Base-by-base conservation (phyloP, 2,113 vertebrate genomes). In the Tupaia chinensis region DNA sequence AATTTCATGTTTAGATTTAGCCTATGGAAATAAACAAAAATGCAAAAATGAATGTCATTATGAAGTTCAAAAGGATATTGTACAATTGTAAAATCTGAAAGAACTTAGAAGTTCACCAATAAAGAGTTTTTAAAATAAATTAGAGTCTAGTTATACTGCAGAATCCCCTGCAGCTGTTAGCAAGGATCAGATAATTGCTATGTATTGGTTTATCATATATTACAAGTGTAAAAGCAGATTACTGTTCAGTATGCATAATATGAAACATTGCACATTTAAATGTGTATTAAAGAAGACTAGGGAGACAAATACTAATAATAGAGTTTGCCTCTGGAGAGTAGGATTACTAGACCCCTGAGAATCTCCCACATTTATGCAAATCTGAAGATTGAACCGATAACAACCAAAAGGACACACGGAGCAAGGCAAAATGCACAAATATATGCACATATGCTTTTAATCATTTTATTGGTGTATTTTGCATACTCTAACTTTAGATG, bases 21-120 rank as follows among this genome's bases (percentile, higher is more conserved):
- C 27, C n/a, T 80, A 79, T 12, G 27, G 22, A 83, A 82, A 82
- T 16, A 61, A 34, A 6, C 1, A 32, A 90, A 63, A 86, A 58
- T 69, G 4, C 17, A 95, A 91, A 82, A 13, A 16, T 53, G 19
- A 0, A 10, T n/a, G 7, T 44, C 63, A 78, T 7, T 95, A 13
- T 44, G 15, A 94, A 74, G 58, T 86, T 88, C 15, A 53, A 4
- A 29, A 69, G 27, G 7, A 2, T 15, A 72, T 60, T 81, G 29
- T 56, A 76, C 87, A 8, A 53, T 63, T 79, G 72, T 53, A 87
- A 88, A 93, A 92, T 29, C 8, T 44, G 12, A 83, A 95, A 78
- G 6, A 79, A 93, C 14, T 27, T 95, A 65, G 85, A 96, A 70
- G 12, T 66, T 91, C n/a, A 84, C 20, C 11, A 69, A 34, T 80